These are phyloP conservation scores for Galaxias olidus DNA, from an alignment of 2,797 vertebrate genomes.

Conservation along the genomic window DNA sequence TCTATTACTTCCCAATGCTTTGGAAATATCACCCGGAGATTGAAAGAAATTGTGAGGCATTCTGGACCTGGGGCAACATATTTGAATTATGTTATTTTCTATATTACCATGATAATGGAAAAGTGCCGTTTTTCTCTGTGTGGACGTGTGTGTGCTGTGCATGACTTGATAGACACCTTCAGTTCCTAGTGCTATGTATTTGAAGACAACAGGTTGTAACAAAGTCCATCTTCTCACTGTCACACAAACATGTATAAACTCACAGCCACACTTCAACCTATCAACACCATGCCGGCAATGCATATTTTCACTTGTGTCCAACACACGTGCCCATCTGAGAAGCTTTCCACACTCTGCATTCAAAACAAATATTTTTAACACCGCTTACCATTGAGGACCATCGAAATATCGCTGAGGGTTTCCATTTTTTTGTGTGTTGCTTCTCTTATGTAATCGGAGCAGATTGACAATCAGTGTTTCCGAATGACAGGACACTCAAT, in stretches of 20 bases:
- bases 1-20: constrained; percentile 11
- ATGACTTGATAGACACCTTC: neutral
- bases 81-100: constrained; percentile 10
- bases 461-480: constrained; percentile 2
- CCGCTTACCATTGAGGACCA: no score
- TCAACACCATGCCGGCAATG: no score
- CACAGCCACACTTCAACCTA: no score
- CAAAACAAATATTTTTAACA: no score
- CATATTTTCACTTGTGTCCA: no score
- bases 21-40: constrained; percentile 13
- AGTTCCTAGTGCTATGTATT: neutral
- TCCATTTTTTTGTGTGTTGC: no score
- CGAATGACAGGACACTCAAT: constrained; percentile 8
- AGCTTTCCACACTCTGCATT: no score
- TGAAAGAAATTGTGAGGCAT: constrained; percentile 16
- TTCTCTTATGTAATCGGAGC: neutral
- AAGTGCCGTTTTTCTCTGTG: neutral
- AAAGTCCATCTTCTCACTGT: neutral
- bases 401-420: neutral
- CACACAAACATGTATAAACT: no score
- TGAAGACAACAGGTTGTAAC: neutral
- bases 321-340: no score
- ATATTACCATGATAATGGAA: constrained; percentile 6
- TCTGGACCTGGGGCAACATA: constrained; percentile 1
- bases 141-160: neutral